Base-by-base conservation (phyloP, 2,888 invertebrate genomes). In the Rambutsinella grinnellia region DNA sequence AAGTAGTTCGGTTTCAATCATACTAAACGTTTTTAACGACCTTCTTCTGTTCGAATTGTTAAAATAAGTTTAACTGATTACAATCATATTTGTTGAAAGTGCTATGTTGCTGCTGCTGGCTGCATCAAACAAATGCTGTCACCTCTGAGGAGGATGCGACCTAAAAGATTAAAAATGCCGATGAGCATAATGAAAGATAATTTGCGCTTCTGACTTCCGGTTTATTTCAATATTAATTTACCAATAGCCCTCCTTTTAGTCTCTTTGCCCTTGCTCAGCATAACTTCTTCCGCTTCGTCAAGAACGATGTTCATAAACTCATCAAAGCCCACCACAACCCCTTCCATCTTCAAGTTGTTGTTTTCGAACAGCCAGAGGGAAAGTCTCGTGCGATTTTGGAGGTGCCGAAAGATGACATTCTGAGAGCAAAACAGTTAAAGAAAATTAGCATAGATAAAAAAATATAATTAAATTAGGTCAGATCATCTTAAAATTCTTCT, bases 191-290 rank as follows among this genome's bases (percentile, higher is more conserved):
- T n/a, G n/a, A n/a, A n/a, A n/a, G n/a, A n/a, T n/a, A n/a, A n/a
- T n/a, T n/a, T n/a, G n/a, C n/a, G n/a, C n/a, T n/a, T n/a, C n/a
- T n/a, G n/a, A n/a, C n/a, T n/a, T n/a, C n/a, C n/a, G n/a, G n/a
- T n/a, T n/a, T n/a, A n/a, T n/a, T n/a, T n/a, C n/a, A n/a, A n/a
- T n/a, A n/a, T n/a, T n/a, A n/a, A 65, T 17, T 53, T 21, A n/a
- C 49, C 49, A n/a, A 5, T 49, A n/a, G n/a, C n/a, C 19, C 49
- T 44, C 44, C 44, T 44, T 44, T 44, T 44, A 13, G 13, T 6
- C 13, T 13, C 44, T 44, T 13, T 13, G 44, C 13, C n/a, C n/a
- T n/a, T n/a, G n/a, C 60, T 94, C 90, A 80, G 96, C 96, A 15
- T 1, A 0, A 74, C 66, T 19, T 74, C 74, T 17, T 74, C 53